Conservation (phyloP, 2,888 invertebrate species). For the Mylabris sibirica region DNA sequence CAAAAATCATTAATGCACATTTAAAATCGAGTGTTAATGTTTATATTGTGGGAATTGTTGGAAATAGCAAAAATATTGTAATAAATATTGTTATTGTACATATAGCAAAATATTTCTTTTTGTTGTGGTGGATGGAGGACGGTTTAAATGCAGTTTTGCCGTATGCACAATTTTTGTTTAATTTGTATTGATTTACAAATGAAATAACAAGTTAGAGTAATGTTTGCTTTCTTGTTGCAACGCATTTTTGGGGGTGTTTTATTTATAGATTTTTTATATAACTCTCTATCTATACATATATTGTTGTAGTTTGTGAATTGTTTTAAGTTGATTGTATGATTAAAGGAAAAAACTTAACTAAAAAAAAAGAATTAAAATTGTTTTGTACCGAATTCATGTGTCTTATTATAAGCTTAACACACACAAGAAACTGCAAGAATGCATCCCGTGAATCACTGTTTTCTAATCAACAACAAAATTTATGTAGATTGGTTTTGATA, state of each 20-base stretch:
- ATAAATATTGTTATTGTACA: constrained; percentile 45
- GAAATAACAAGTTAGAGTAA: constrained; percentile 29
- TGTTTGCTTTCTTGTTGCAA: constrained; percentile 23
- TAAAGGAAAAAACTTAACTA: constrained; percentile 15
- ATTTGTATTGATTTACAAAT: constrained; percentile 21
- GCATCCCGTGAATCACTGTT: constrained; percentile 45
- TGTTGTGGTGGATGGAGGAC: constrained; percentile 15
- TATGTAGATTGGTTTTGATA: constrained; percentile 16
- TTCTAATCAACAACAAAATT: constrained; percentile 26
- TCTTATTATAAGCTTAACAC: constrained; percentile 17
- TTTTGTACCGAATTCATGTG: constrained; percentile 41
- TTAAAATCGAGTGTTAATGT: background rate
- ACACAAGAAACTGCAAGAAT: constrained; percentile 59
- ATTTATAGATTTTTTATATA: constrained; percentile 36
- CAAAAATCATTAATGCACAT: background rate
- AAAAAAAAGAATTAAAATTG: constrained; percentile 39
- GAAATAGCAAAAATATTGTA: constrained; percentile 33
- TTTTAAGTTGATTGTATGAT: constrained; percentile 39
- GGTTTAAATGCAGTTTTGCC: constrained; percentile 38
- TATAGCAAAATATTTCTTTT: constrained; percentile 42
- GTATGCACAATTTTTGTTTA: constrained; percentile 42
- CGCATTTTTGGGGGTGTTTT: constrained; percentile 38
- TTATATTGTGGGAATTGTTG: background rate
- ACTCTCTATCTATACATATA: background rate
- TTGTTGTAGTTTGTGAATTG: constrained; percentile 24